Evolutionary conservation across 2,888 invertebrate genomes (phyloP).

Genomic region (Watsonalla binaria): DNA sequence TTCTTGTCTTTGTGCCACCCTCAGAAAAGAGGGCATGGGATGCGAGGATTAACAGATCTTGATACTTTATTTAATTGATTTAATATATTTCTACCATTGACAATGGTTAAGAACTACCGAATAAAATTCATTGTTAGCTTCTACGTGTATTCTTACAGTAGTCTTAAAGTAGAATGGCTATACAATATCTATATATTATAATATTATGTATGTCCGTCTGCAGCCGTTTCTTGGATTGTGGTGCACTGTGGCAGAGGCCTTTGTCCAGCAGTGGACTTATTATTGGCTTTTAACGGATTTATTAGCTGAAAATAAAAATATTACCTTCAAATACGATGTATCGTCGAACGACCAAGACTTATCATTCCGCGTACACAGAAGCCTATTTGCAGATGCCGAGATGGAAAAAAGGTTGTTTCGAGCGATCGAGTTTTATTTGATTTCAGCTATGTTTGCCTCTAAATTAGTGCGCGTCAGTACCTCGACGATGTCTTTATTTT

Average conservation of each 20-base stretch:
- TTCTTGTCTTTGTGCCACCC: conserved; percentile 70
- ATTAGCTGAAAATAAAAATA: too few species aligned
- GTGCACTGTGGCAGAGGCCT: too few species aligned
- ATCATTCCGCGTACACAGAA: conserved; percentile 23
- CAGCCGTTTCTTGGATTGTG: too few species aligned
- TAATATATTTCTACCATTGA: background rate
- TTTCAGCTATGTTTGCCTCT: conserved; percentile 71
- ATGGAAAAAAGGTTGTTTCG: conserved; percentile 76
- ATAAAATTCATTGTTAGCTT: too few species aligned
- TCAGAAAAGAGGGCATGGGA: conserved; percentile 62
- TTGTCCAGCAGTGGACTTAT: too few species aligned
- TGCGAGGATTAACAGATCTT: conserved; percentile 27
- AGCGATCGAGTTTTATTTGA: conserved; percentile 77
- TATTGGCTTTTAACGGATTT: too few species aligned
- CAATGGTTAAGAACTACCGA: background rate
- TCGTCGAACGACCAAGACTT: conserved; percentile 44
- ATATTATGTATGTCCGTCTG: too few species aligned
- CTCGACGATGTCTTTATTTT: conserved; percentile 29
- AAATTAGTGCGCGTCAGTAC: conserved; percentile 61
- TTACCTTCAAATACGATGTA: too few species aligned
- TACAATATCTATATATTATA: too few species aligned
- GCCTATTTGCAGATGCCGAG: conserved; percentile 69
- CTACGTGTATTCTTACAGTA: too few species aligned
- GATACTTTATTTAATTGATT: conserved; percentile 35
- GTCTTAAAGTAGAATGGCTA: too few species aligned